These are phyloP conservation scores for Nothobranchius kuhntae DNA, from an alignment of 2,113 vertebrate species.

Conservation along the genomic window DNA sequence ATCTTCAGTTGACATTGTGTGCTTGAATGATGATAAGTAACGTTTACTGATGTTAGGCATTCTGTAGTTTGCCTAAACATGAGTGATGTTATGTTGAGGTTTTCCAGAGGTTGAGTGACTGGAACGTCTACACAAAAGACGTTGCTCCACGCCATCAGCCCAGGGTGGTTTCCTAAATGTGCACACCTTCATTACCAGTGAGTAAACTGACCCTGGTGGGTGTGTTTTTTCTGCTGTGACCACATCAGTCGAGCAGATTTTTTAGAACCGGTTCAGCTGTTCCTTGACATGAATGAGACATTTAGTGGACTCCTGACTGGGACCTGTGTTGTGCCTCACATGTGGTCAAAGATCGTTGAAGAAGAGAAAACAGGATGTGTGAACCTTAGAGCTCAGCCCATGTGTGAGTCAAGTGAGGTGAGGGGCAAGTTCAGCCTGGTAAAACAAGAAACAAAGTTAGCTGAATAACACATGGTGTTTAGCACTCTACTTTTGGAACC, in stretches of 20 bases:
- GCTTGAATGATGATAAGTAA: slow-evolving; percentile 17
- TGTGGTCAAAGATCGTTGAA: slow-evolving; percentile 69
- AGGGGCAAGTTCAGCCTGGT: too few species aligned
- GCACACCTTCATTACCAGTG: slow-evolving; percentile 58
- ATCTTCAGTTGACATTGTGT: slow-evolving; percentile 39
- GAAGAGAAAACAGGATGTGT: slow-evolving; percentile 66
- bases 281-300: slow-evolving; percentile 66
- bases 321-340: slow-evolving; percentile 69
- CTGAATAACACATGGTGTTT: slow-evolving; percentile 19
- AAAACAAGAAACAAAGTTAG: neutral
- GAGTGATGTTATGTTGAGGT: slow-evolving; percentile 55
- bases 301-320: slow-evolving; percentile 71
- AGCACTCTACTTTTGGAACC: too few species aligned
- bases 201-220: slow-evolving; percentile 56
- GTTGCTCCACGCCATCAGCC: slow-evolving; percentile 54
- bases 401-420: slow-evolving; percentile 59
- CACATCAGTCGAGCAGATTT: slow-evolving; percentile 70
- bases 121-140: slow-evolving; percentile 53
- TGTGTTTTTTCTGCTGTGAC: slow-evolving; percentile 52
- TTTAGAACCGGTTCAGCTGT: slow-evolving; percentile 48
- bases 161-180: slow-evolving; percentile 65
- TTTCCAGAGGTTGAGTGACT: slow-evolving; percentile 64
- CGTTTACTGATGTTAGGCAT: slow-evolving; percentile 42
- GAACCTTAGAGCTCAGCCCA: slow-evolving; percentile 52
- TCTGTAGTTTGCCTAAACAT: slow-evolving; percentile 48